These are phyloP conservation scores for Eufriesea mexicana DNA, from an alignment of 1,140 invertebrate species.

Conservation along the genomic window DNA sequence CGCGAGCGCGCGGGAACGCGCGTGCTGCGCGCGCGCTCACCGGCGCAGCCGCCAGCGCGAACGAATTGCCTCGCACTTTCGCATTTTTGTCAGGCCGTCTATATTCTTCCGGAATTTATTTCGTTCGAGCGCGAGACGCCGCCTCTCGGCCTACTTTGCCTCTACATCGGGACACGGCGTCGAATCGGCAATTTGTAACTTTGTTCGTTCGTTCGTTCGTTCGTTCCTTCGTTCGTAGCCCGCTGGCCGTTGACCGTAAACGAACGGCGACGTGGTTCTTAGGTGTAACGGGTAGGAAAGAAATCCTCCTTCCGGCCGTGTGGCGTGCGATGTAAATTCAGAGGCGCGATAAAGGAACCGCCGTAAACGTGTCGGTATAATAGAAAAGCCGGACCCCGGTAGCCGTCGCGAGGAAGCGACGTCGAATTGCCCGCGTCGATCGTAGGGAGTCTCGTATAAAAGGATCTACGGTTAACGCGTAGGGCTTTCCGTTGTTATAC, in stretches of 20 bases:
- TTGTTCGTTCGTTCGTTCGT: neutral
- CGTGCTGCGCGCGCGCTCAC: conserved; percentile 51
- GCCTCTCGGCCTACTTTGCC: neutral
- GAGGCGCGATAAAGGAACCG: neutral
- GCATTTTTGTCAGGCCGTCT: conserved; percentile 63
- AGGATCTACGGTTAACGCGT: neutral
- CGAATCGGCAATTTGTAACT: neutral
- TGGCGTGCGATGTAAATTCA: neutral
- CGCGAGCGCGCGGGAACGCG: conserved; percentile 57
- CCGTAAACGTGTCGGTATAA: conserved; percentile 4
- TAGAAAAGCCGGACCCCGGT: neutral
- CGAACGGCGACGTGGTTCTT: no score
- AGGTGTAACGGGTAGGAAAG: no score
- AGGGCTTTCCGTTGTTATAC: no score
- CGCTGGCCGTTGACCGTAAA: no score
- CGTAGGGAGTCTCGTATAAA: neutral
- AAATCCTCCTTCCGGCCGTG: no score
- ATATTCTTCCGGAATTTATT: conserved; percentile 59
- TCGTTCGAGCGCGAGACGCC: conserved; percentile 35
- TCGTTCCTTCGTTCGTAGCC: neutral
- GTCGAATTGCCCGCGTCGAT: neutral
- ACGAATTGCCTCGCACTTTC: conserved; percentile 54
- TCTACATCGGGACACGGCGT: neutral
- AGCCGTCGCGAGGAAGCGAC: neutral
- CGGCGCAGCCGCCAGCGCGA: conserved; percentile 10